Evolutionary conservation across 1,140 invertebrate genomes (phyloP), one percentile per base, ranked within the genome.

Genomic region (Drosophila santomea): DNA sequence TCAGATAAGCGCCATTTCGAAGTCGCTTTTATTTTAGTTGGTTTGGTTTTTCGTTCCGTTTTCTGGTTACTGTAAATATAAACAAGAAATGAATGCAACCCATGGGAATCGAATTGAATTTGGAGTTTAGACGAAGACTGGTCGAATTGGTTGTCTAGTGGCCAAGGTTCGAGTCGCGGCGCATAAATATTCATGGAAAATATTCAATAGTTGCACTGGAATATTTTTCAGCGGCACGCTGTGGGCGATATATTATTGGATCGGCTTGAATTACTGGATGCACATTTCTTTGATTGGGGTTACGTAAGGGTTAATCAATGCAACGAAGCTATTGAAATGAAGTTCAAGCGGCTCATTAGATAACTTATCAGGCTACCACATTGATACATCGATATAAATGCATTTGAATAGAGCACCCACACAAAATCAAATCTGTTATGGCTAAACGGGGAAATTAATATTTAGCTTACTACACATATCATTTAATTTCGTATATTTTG

Each of bases 1-100:
- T 56, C 58, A 44, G 74, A 82, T 88, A 82, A 81, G 69, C 83
- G 55, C 64, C 83, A 67, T 69, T 88, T 64, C 75, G 63, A 72
- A 74, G 58, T 63, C 12, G 41, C 44, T 56, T 68, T 55, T 41
- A 39, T 52, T 50, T 67, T 39, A 11, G 25, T 23, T 15, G 17
- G 17, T 20, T 48, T 32, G 43, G 43, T 7, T 47, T 44, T 63
- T 51, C 52, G 15, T 44, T 56, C n/a, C 39, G 59, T 75, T 59
- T 72, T 66, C 74, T 62, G 66, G 64, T 39, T 77, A 38, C 44
- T 74, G 78, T 78, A 81, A 85, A 84, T 71, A 78, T 66, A 83
- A 84, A 80, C 62, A 84, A 74, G 52, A 67, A 66, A 63, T 50
- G 73, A 48, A 56, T 41, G 51, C 69, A 64, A 50, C 72, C 64